Evolutionary conservation across 2,113 vertebrate species (phyloP).

Genomic region (Polyodon spathula): DNA sequence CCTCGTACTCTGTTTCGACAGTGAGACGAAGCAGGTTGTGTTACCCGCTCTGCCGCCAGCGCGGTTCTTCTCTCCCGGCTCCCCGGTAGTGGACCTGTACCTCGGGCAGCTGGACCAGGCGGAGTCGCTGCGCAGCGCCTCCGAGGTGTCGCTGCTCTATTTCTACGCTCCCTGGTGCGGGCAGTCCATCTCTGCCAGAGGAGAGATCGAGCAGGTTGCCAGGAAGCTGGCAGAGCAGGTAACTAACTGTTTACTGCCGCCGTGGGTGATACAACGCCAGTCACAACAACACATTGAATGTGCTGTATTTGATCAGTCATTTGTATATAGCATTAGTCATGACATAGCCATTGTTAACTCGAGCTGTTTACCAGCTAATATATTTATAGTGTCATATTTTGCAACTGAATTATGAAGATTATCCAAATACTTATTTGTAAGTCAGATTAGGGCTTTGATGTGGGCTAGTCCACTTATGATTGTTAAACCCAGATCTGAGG

Average conservation of each 20-base stretch:
- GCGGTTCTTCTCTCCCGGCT: slow-evolving; percentile 75
- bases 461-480: no score
- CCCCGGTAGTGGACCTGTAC: slow-evolving; percentile 80
- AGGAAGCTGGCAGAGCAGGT: slow-evolving; percentile 79
- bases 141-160: slow-evolving; percentile 77
- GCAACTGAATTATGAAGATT: no score
- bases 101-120: slow-evolving; percentile 83
- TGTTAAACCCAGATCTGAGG: no score
- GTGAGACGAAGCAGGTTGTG: slow-evolving; percentile 82
- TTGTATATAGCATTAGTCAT: no score
- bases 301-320: no score
- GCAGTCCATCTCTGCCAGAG: slow-evolving; percentile 75
- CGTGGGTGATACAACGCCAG: no score
- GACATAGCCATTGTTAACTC: no score
- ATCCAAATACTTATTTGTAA: no score
- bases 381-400: no score
- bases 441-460: no score
- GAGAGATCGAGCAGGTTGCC: slow-evolving; percentile 77
- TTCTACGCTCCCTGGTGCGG: slow-evolving; percentile 95
- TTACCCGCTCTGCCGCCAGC: slow-evolving; percentile 72
- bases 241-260: slow-evolving; percentile 29
- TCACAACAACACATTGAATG: no score
- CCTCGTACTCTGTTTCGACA: slow-evolving; percentile 35
- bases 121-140: slow-evolving; percentile 64
- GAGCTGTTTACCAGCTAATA: no score